Base-by-base conservation (phyloP, 2,888 invertebrate genomes). In the Xestoiulus laeticollis region DNA sequence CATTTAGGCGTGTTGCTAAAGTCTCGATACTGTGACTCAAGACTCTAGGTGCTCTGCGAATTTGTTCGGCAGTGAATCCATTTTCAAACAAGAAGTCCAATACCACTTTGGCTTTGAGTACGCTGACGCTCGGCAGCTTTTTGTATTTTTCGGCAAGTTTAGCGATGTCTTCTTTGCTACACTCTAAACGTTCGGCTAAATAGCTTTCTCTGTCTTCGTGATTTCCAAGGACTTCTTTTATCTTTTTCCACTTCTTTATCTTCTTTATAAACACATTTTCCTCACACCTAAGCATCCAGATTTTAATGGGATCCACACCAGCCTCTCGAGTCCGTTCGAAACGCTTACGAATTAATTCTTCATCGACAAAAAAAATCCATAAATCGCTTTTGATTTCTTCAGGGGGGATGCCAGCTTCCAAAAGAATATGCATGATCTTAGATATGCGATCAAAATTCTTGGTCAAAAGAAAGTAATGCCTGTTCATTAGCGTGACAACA, bases 201-300 rank as follows among this genome's bases (percentile, higher is more conserved):
- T 87, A 87, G 32, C 68, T 87, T 19, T 8, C 32, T 14, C 16
- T 16, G n/a, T 68, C 87, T 87, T 78, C 26, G n/a, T 87, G 87
- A n/a, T 78, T 68, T 59, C 87, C 68, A 8, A 87, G 68, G 26
- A 87, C 78, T 10, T 68, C 68, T 14, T 33, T 59, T 6, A 8
- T 44, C 82, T n/a, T n/a, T 19, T 14, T 32, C 68, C 32, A 53
- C 4, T 12, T 30, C 3, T 87, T 12, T n/a, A 87, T 16, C 19
- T 59, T n/a, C 6, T 83, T 87, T 26, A 5, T 68, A n/a, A 87
- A 87, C 19, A 12, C n/a, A 3, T 6, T 33, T 59, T 59, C 87
- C n/a, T 59, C 26, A 68, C 87, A 87, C 8, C 78, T n/a, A 6
- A 87, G 30, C 87, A 87, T 87, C 87, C 87, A 87, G 26, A 68